These are phyloP conservation scores for Hylaeus anthracinus DNA, from an alignment of 1,140 invertebrate species.

Conservation along the genomic window DNA sequence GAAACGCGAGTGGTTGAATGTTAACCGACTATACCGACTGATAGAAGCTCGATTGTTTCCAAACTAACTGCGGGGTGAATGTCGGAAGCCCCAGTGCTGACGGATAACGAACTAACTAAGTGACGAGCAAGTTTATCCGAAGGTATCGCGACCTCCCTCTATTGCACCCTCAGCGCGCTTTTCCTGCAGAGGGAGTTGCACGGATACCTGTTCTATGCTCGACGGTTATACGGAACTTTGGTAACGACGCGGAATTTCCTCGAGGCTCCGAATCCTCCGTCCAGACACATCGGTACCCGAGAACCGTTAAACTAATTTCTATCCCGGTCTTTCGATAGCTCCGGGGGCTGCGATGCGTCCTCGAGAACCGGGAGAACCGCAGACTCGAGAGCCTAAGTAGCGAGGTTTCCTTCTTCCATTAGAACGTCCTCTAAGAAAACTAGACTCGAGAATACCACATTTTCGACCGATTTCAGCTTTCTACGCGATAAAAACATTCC, in stretches of 20 bases:
- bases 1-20: too few species aligned
- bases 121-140: slow-evolving; percentile 11
- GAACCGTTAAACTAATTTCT: slow-evolving; percentile 6
- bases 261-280: background rate
- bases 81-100: background rate
- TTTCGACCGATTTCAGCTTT: too few species aligned
- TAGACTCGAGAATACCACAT: too few species aligned
- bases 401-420: too few species aligned
- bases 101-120: slow-evolving; percentile 6
- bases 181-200: background rate
- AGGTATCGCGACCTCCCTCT: background rate
- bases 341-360: background rate
- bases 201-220: background rate
- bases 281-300: background rate
- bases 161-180: background rate
- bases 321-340: background rate
- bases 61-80: background rate
- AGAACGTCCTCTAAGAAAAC: too few species aligned
- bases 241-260: background rate
- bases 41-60: slow-evolving; percentile 3
- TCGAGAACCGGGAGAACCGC: background rate
- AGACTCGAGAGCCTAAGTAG: background rate
- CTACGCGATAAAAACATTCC: too few species aligned
- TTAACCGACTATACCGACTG: too few species aligned
- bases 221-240: background rate